Percentiles rank a stretch among this genome's conserved stretches.
These are phyloP conservation scores for Eriocheir sinensis DNA, from an alignment of 1,140 invertebrate genomes.

Conservation along the genomic window DNA sequence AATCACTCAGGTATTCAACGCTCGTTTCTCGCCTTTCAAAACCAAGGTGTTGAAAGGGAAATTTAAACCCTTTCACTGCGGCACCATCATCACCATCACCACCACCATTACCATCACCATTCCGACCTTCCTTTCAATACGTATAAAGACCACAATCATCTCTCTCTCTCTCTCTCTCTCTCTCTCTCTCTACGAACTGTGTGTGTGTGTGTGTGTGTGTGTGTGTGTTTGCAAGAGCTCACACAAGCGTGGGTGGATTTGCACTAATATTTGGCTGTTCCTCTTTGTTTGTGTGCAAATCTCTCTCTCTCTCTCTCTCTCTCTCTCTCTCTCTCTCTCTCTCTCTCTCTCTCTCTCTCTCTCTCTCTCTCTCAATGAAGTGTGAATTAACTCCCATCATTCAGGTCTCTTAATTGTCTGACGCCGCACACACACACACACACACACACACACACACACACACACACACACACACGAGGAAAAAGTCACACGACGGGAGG, in stretches of 20 bases:
- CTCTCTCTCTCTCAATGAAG: not conserved
- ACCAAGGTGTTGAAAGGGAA: no score
- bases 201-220: no score
- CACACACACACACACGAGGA: not conserved
- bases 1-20: not conserved
- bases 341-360: not conserved
- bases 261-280: not conserved
- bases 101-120: no score
- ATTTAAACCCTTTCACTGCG: no score
- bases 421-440: constrained; percentile 19
- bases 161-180: not conserved
- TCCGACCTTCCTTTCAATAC: not conserved
- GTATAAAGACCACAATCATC: no score
- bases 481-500: no score
- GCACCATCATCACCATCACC: no score
- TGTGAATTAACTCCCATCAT: not conserved
- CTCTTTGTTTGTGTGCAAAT: constrained; percentile 7
- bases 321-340: not conserved
- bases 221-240: not conserved
- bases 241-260: not conserved
- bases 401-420: not conserved
- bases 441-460: constrained; percentile 18
- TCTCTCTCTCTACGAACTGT: not conserved
- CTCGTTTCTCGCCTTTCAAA: no score
- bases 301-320: constrained; percentile 19